Base-by-base conservation (phyloP, 2,797 vertebrate genomes). In the Tangara arthus region DNA sequence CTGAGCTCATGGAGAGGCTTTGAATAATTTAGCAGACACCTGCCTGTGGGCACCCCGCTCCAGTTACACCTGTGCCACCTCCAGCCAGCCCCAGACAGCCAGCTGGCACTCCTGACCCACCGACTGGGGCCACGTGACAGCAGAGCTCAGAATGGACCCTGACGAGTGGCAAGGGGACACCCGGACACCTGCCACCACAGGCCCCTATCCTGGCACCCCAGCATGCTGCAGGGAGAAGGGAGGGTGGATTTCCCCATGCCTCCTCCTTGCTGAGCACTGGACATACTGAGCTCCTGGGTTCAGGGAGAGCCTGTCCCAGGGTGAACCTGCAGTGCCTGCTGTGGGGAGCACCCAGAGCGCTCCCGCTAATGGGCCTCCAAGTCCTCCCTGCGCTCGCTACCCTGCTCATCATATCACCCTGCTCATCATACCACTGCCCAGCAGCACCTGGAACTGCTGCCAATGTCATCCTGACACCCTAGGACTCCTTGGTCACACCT, bases 141-240 rank as follows among this genome's bases (percentile, higher is more conserved):
- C 28, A 41, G 27, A 61, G 50, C 86, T 65, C 37, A 65, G 70
- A 73, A 84, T 0, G 17, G 53, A 65, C 8, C 15, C 28, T 26
- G 35, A 66, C 0, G 0, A 87, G 16, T 0, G 0, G 66, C 14
- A 55, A 81, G 28, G 32, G 23, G 17, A 63, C 34, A 59, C 7
- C 11, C n/a, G 32, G 64, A 65, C 46, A 71, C 19, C 42, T 65
- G 63, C 15, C 22, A 59, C 53, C 1, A 0, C 11, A 19, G 8
- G 22, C 26, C 7, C 34, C 34, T 35, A 35, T 27, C 27, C 24
- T 3, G 2, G 18, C 8, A 52, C 20, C 12, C 19, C 18, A 15
- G 4, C 35, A 15, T 1, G 2, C 56, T 44, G 42, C 0, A 14
- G 11, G 26, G 11, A 85, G 39, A 76, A 76, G 15, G 39, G 11